Percentiles rank a stretch among this genome's conserved stretches.
phyloP scores from a whole-genome alignment of 1,140 invertebrate genomes.

The Coptotermes formosanus region DNA sequence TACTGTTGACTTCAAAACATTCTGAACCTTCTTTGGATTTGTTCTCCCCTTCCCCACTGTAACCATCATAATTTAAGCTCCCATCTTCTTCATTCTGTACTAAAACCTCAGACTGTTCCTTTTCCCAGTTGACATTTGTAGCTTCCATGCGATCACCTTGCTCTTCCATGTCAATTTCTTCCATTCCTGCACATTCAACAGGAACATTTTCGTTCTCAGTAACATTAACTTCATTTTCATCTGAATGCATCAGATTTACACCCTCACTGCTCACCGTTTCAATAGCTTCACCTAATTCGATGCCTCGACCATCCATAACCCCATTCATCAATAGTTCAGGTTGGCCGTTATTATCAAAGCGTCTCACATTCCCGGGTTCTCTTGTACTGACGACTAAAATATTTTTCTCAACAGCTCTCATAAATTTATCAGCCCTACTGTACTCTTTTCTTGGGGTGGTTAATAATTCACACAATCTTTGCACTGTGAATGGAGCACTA shows the following conservation, averaged over 20 bases:
- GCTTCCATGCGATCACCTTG: background rate
- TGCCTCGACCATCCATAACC: conserved; percentile 29
- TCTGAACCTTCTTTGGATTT: conserved; percentile 8
- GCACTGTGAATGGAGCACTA: conserved; percentile 94
- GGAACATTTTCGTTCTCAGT: background rate
- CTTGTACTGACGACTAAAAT: conserved; percentile 93
- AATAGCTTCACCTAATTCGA: conserved; percentile 31
- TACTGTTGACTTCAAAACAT: background rate
- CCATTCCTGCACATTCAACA: conserved; percentile 23
- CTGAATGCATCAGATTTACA: conserved; percentile 30
- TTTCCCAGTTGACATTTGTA: background rate
- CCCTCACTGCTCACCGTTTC: conserved; percentile 31
- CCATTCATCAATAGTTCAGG: conserved; percentile 32
- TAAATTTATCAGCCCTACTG: conserved; percentile 92
- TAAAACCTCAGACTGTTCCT: background rate
- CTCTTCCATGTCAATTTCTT: conserved; percentile 24
- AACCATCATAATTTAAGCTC: background rate
- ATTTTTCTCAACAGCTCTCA: conserved; percentile 92
- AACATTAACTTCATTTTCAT: conserved; percentile 19
- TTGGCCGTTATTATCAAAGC: conserved; percentile 47
- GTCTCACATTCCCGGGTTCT: conserved; percentile 70
- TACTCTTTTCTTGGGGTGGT: conserved; percentile 91
- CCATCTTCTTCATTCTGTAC: background rate
- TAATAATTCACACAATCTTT: conserved; percentile 90
- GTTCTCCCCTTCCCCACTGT: background rate